Base-by-base conservation (phyloP, 1,140 invertebrate genomes). In the Drosophila sechellia region DNA sequence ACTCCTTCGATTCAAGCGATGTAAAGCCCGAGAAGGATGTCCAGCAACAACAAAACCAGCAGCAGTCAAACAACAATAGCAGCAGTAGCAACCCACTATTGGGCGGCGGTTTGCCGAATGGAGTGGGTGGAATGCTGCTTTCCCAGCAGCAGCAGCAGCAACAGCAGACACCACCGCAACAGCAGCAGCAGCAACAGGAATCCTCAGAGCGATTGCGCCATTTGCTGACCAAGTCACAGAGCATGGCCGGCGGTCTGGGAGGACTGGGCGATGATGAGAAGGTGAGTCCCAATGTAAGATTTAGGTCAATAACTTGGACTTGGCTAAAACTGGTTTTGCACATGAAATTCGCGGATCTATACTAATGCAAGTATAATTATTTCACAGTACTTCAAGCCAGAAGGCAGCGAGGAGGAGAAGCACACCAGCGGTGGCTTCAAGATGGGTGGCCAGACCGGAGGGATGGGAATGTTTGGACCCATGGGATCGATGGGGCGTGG, bases 341-440 rank as follows among this genome's bases (percentile, higher is more conserved):
- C 27, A 31, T 8, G 2, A 31, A 31, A 31, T 31, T 10, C 2
- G 8, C 31, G 31, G 6, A 31, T 31, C 31, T 31, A 10, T 31
- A 31, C 31, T 31, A 31, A 31, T 31, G 31, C 31, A 31, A 10
- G 6, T 31, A 31, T 10, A 31, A 31, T 31, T 31, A 42, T 15
- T 12, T 8, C 40, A 39, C 39, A 91, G 90, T 91, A 85, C 78
- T 91, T 90, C 49, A 92, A 91, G 87, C 97, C 97, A 91, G 95
- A 96, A 60, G 63, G 61, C 52, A 76, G 39, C 31, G 97, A 98
- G 71, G 97, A 97, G 58, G 95, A 96, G 63, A 95, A 96, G 50
- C 61, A 81, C 8, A 65, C 60, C 35, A 76, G 59, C 42, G 70
- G 78, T n/a, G 75, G 71, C 58, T 86, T 85, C 13, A 89, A 90